phyloP scores from a whole-genome alignment of 2,113 vertebrate species.

The Girardinichthys multiradiatus region DNA sequence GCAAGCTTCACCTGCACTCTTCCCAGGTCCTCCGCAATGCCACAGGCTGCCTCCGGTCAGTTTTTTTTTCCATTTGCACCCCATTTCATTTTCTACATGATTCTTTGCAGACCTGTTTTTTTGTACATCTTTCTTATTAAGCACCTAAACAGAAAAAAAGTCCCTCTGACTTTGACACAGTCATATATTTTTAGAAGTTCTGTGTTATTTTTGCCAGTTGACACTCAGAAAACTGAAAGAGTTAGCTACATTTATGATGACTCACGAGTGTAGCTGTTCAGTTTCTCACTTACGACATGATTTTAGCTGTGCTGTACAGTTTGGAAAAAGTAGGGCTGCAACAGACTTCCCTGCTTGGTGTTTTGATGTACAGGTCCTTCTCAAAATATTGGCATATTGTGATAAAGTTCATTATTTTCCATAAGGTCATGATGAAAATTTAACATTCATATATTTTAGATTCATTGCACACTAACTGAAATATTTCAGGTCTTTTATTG shows the following conservation, averaged over 20 bases:
- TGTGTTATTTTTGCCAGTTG: constrained; percentile 42
- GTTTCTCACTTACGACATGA: constrained; percentile 45
- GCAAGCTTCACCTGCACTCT: constrained; percentile 95
- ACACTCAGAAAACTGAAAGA: constrained; percentile 39
- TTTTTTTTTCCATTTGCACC: neutral
- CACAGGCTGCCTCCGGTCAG: constrained; percentile 97
- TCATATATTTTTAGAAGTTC: constrained; percentile 38
- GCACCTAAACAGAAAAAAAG: neutral
- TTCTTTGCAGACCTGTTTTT: neutral
- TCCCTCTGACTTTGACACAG: constrained; percentile 13
- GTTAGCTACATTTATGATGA: constrained; percentile 46
- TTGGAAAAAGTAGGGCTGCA: constrained; percentile 31
- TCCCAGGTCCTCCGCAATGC: constrained; percentile 99
- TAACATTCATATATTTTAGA: too few species aligned
- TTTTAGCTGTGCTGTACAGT: constrained; percentile 22
- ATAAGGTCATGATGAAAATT: too few species aligned
- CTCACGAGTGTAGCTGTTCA: constrained; percentile 31
- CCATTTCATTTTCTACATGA: neutral
- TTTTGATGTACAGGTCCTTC: too few species aligned
- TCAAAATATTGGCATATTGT: too few species aligned
- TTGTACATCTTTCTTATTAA: neutral
- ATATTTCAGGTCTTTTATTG: too few species aligned
- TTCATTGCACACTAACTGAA: too few species aligned
- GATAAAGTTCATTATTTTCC: too few species aligned
- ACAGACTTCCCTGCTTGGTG: constrained; percentile 13